These are phyloP conservation scores for Drosophila subobscura DNA, from an alignment of 1,140 invertebrate genomes.

Conservation along the genomic window DNA sequence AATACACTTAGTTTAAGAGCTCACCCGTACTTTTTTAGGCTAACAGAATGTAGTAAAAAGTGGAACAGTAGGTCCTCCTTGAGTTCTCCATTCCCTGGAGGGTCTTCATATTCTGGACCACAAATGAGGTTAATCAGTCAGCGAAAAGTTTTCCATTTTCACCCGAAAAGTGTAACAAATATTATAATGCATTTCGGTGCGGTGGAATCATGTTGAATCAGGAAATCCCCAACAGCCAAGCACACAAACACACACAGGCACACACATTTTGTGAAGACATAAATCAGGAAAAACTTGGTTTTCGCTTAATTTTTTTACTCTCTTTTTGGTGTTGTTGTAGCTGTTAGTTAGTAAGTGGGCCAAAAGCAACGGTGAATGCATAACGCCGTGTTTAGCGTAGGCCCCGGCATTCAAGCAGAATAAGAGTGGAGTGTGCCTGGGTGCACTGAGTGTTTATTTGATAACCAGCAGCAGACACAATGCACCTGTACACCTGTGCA, in stretches of 20 bases:
- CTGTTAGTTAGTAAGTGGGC: conserved; percentile 37
- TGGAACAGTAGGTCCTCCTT: too few species aligned
- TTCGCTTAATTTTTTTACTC: conserved; percentile 20
- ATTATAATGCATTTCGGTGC: conserved; percentile 25
- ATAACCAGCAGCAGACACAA: conserved; percentile 46
- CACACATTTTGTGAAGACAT: conserved; percentile 30
- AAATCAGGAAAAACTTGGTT: conserved; percentile 52
- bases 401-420: conserved; percentile 47
- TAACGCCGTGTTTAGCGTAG: conserved; percentile 29
- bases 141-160: conserved; percentile 19
- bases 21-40: too few species aligned
- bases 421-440: conserved; percentile 29
- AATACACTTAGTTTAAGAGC: too few species aligned
- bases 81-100: too few species aligned
- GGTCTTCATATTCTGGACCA: too few species aligned
- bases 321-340: conserved; percentile 6
- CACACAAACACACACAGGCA: conserved; percentile 14
- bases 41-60: too few species aligned
- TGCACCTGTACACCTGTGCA: conserved; percentile 3
- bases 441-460: conserved; percentile 48
- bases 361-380: conserved; percentile 62
- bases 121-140: conserved; percentile 21
- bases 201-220: conserved; percentile 25
- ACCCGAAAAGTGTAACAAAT: conserved; percentile 12
- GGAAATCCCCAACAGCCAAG: conserved; percentile 32